Conservation (phyloP, 2,113 vertebrate genomes). For the Otis tarda region DNA sequence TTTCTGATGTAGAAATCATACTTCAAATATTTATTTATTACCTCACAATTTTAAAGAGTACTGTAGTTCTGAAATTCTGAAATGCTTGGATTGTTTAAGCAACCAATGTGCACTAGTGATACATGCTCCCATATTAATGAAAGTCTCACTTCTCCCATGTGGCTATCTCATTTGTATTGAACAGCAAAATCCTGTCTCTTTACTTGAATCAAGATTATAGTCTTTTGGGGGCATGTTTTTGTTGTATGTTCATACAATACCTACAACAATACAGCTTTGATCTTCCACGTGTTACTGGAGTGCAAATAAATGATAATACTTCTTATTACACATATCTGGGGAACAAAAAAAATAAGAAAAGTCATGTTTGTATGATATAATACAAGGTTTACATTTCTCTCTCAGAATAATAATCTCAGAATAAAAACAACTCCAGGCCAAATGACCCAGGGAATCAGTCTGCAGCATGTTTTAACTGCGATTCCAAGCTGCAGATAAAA, state of each 20-base stretch:
- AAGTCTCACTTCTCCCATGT: background rate
- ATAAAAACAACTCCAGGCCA: background rate
- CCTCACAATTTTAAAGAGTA: background rate
- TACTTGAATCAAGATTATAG: background rate
- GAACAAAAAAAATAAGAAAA: background rate
- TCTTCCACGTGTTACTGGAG: rapidly evolving
- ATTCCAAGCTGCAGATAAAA: background rate
- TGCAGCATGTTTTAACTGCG: background rate
- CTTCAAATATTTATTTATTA: background rate
- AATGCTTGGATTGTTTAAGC: background rate
- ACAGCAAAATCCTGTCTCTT: background rate
- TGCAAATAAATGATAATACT: background rate
- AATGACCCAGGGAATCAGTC: background rate
- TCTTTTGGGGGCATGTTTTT: background rate
- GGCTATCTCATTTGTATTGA: background rate
- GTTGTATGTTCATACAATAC: background rate
- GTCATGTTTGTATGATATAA: background rate
- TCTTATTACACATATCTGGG: background rate
- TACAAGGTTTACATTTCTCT: background rate
- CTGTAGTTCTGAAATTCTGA: background rate
- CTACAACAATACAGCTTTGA: background rate
- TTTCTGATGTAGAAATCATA: background rate
- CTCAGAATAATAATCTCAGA: background rate
- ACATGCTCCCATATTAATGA: background rate
- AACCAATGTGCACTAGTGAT: background rate